Conservation (phyloP, 2,113 vertebrate species). For the Tonatia bakeri region DNA sequence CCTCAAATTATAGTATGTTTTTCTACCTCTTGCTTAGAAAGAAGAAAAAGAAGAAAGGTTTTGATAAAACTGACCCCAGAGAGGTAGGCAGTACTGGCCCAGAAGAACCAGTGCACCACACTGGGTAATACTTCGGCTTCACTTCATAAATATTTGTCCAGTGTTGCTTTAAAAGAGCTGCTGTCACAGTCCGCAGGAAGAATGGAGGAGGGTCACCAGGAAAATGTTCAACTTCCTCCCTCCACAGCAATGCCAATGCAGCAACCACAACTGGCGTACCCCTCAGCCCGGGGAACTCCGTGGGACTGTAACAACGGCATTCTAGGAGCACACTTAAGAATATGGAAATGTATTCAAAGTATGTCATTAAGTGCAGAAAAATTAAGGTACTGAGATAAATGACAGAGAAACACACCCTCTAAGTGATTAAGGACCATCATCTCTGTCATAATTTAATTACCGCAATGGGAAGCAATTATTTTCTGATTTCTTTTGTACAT, state of each 20-base stretch:
- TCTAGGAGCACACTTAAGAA: neutral
- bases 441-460: neutral
- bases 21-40: neutral
- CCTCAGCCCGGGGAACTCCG: neutral
- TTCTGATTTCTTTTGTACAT: neutral
- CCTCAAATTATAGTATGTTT: neutral
- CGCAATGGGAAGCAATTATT: constrained; percentile 1
- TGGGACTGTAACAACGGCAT: neutral
- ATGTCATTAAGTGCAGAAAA: neutral
- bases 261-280: neutral
- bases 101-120: neutral
- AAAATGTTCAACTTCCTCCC: neutral
- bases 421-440: neutral
- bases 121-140: neutral
- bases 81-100: neutral
- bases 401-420: neutral
- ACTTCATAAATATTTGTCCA: neutral
- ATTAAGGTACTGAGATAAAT: neutral
- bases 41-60: neutral
- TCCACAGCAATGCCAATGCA: neutral
- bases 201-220: neutral
- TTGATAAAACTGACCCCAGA: neutral
- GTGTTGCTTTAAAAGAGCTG: neutral
- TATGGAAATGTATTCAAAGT: constrained; percentile 11
- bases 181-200: neutral